Conservation (phyloP, 2,113 vertebrate genomes). For the Semnornis frantzii region DNA sequence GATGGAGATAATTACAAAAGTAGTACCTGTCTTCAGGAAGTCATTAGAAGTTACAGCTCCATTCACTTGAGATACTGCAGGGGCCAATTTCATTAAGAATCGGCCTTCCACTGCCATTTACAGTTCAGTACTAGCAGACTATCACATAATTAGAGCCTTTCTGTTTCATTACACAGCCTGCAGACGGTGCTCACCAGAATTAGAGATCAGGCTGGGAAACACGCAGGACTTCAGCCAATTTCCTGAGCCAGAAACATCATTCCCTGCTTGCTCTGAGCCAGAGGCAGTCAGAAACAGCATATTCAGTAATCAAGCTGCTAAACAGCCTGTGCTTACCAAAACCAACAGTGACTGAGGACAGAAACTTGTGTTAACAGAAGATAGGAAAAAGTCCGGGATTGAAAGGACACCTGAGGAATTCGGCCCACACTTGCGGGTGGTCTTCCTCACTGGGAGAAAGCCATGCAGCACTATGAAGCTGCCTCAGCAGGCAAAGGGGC, state of each 20-base stretch:
- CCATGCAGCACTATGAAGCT: not conserved
- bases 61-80: not conserved
- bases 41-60: slow-evolving; percentile 40
- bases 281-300: not conserved
- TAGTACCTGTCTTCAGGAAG: not conserved
- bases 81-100: slow-evolving; percentile 1
- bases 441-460: not conserved
- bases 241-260: not conserved
- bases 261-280: not conserved
- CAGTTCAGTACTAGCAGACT: not conserved
- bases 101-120: slow-evolving; percentile 1
- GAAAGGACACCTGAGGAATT: not conserved
- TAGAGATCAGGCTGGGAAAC: not conserved
- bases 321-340: not conserved
- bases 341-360: not conserved
- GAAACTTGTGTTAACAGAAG: not conserved
- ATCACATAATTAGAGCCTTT: slow-evolving; percentile 3
- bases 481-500: not conserved
- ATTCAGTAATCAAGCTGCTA: not conserved
- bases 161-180: not conserved
- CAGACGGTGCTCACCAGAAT: not conserved
- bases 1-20: not conserved
- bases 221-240: not conserved
- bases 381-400: not conserved
- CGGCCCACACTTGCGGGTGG: not conserved